Evolutionary conservation across 2,113 vertebrate genomes (phyloP).

Genomic region (Osmerus eperlanus): DNA sequence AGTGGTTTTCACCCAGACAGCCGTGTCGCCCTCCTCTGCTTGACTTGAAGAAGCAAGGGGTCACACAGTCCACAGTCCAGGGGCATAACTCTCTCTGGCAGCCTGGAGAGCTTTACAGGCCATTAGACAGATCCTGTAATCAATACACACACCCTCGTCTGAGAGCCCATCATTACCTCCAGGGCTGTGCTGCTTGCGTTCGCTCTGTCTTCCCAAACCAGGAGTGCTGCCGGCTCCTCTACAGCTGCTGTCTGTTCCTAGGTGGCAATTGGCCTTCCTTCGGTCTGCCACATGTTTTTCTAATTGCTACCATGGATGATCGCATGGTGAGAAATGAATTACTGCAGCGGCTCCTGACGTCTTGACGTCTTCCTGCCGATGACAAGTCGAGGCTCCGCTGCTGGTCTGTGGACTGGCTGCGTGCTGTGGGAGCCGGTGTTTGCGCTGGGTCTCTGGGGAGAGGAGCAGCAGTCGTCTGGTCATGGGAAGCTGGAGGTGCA

Average conservation of each 20-base stretch:
- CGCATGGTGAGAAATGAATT: conserved; percentile 42
- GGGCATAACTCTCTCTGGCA: conserved; percentile 54
- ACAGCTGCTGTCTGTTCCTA: conserved; percentile 62
- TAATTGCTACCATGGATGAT: conserved; percentile 64
- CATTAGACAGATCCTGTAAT: conserved; percentile 73
- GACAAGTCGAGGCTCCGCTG: neutral
- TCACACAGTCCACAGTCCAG: conserved; percentile 59
- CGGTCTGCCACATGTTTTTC: conserved; percentile 62
- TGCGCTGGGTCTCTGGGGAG: neutral
- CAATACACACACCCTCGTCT: conserved; percentile 63
- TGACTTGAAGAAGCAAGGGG: conserved; percentile 49
- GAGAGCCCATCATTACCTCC: conserved; percentile 60
- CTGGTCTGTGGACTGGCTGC: too few species aligned
- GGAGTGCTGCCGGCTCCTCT: conserved; percentile 49
- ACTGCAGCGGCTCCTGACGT: conserved; percentile 32
- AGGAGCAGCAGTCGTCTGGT: neutral
- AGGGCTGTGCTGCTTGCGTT: conserved; percentile 47
- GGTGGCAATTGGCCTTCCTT: conserved; percentile 53
- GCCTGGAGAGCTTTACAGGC: conserved; percentile 60
- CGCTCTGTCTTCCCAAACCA: conserved; percentile 52
- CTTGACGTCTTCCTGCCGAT: conserved; percentile 23
- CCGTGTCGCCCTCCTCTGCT: conserved; percentile 35
- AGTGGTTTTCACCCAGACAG: conserved; percentile 52
- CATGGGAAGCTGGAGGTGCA: neutral
- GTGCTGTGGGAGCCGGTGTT: neutral